Conservation (phyloP, 1,140 invertebrate genomes). For the Zaprionus tsacasi region DNA sequence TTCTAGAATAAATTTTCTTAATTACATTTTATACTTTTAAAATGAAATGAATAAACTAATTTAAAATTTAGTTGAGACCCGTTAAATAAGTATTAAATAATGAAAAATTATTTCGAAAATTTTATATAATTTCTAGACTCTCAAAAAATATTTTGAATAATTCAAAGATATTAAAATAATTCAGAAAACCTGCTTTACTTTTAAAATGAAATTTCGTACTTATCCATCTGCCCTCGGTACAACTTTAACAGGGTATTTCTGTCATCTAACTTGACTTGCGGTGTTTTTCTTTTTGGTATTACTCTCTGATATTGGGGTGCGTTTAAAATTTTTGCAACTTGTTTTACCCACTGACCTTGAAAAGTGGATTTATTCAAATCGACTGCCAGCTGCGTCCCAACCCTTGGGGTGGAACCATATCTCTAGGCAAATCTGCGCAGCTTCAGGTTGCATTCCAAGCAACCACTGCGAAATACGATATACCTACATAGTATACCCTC, state of each 20-base stretch:
- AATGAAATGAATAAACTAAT: constrained; percentile 1
- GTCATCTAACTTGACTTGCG: background rate
- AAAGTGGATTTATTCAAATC: constrained; percentile 76
- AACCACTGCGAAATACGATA: background rate
- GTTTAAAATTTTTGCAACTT: constrained; percentile 64
- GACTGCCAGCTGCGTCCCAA: constrained; percentile 54
- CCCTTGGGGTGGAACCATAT: constrained; percentile 50
- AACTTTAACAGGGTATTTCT: constrained; percentile 9
- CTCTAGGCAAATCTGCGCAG: constrained; percentile 1
- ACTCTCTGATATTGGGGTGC: constrained; percentile 45
- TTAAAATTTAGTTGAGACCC: background rate
- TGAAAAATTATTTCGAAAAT: background rate
- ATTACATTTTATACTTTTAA: too few species aligned
- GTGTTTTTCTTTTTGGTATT: constrained; percentile 7
- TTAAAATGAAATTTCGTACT: too few species aligned
- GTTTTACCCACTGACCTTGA: constrained; percentile 84
- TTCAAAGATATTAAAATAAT: too few species aligned
- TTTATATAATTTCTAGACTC: background rate
- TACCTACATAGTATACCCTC: background rate
- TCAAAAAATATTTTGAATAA: too few species aligned
- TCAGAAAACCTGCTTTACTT: too few species aligned
- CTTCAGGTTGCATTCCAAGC: constrained; percentile 10
- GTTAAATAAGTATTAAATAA: too few species aligned
- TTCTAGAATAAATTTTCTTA: too few species aligned
- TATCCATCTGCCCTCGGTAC: background rate